Conservation (phyloP, 2,888 invertebrate species). For the Junonia oenone region DNA sequence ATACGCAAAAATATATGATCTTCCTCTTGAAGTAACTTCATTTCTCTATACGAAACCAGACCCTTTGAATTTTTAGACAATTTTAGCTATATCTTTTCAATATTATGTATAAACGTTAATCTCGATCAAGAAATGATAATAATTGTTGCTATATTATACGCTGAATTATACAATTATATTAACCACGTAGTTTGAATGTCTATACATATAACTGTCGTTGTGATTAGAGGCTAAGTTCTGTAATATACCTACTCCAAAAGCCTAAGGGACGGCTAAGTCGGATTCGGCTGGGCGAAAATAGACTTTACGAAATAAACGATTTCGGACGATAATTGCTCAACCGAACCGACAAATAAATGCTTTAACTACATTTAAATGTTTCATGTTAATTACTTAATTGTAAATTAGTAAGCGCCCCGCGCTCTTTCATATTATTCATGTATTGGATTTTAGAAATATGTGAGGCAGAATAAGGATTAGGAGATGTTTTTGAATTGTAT, state of each 20-base stretch:
- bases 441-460: slow-evolving; percentile 17
- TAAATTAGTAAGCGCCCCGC: slow-evolving; percentile 54
- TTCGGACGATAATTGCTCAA: slow-evolving; percentile 34
- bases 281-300: slow-evolving; percentile 41
- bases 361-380: slow-evolving; percentile 76
- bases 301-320: slow-evolving; percentile 1
- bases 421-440: slow-evolving; percentile 26
- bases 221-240: slow-evolving; percentile 69
- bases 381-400: slow-evolving; percentile 63
- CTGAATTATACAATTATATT: slow-evolving; percentile 18
- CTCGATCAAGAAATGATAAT: slow-evolving; percentile 8
- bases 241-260: slow-evolving; percentile 56
- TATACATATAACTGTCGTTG: slow-evolving; percentile 52
- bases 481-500: slow-evolving; percentile 3
- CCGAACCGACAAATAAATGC: slow-evolving; percentile 66
- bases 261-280: slow-evolving; percentile 71
- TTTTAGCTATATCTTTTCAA: slow-evolving; percentile 1
- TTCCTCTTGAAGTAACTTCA: background rate
- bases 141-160: slow-evolving; percentile 18
- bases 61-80: background rate
- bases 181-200: slow-evolving; percentile 33
- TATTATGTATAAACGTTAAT: slow-evolving; percentile 10
- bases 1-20: background rate
- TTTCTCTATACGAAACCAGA: background rate
- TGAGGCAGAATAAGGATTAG: slow-evolving; percentile 4